phyloP scores from a whole-genome alignment of 1,140 invertebrate species.

The Drosophila arizonae region DNA sequence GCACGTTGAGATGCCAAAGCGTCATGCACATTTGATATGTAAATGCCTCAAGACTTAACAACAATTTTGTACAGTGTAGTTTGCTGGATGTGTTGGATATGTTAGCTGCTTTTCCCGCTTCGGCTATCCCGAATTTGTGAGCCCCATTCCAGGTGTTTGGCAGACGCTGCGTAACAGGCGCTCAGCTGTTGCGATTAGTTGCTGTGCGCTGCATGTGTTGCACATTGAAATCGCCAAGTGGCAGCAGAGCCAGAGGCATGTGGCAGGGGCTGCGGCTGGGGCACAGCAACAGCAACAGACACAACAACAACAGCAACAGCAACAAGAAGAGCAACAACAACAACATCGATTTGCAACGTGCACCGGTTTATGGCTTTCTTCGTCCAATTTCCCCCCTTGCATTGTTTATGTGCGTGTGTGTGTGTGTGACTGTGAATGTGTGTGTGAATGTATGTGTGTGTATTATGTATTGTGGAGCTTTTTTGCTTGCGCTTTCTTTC shows the following conservation, averaged over 20 bases:
- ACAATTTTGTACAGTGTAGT: not conserved
- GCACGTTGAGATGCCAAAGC: too few species aligned
- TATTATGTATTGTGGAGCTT: conserved; percentile 33
- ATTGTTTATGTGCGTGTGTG: conserved; percentile 7
- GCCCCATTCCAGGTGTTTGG: conserved; percentile 79
- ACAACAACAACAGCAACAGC: conserved; percentile 15
- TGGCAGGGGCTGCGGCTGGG: conserved; percentile 15
- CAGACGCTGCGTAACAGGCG: conserved; percentile 67
- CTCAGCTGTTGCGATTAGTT: conserved; percentile 49
- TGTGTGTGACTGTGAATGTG: not conserved
- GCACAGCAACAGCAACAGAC: conserved; percentile 19
- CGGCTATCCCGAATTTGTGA: conserved; percentile 64
- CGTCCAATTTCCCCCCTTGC: conserved; percentile 32
- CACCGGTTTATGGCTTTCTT: conserved; percentile 66
- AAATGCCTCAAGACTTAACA: not conserved
- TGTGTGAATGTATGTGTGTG: not conserved
- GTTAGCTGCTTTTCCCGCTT: not conserved
- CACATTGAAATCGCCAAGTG: conserved; percentile 38
- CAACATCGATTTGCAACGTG: conserved; percentile 20
- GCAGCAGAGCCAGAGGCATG: not conserved
- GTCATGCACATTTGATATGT: not conserved
- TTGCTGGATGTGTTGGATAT: not conserved
- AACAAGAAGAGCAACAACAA: conserved; percentile 8
- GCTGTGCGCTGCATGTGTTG: conserved; percentile 50
- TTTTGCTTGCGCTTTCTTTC: conserved; percentile 74